These are phyloP conservation scores for Emys orbicularis DNA, from an alignment of 2,797 vertebrate species.

Conservation along the genomic window DNA sequence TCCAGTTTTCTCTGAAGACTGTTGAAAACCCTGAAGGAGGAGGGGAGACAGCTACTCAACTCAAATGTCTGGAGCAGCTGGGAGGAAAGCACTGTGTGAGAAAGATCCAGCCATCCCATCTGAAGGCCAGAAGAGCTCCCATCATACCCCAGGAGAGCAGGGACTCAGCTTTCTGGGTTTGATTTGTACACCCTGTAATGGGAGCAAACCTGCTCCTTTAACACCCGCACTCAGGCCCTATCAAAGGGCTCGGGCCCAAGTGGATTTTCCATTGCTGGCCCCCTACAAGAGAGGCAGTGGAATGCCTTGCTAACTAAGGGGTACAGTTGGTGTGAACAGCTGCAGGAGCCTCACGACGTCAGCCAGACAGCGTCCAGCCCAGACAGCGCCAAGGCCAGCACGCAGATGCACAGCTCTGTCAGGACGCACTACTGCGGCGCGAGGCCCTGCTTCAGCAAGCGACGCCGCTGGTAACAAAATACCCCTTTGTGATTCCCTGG, in stretches of 20 bases:
- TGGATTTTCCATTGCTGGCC: background rate
- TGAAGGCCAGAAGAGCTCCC: background rate
- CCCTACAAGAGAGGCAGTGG: background rate
- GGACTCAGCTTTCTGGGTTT: background rate
- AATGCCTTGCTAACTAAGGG: no score
- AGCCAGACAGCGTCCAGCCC: background rate
- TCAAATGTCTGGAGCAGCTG: background rate
- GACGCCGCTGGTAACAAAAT: slow-evolving; percentile 25
- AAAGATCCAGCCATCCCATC: background rate
- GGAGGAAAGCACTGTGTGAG: background rate
- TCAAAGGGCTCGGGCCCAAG: no score
- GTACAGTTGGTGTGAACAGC: background rate
- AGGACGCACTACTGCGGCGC: fast-evolving
- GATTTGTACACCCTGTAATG: background rate
- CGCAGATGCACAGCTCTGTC: background rate
- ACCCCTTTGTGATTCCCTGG: background rate
- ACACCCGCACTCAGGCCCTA: background rate
- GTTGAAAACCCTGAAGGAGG: fast-evolving
- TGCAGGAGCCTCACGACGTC: background rate
- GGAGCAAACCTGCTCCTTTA: background rate
- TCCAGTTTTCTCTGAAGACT: background rate
- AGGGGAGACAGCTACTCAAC: background rate
- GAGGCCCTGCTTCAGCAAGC: background rate
- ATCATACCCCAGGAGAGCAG: background rate
- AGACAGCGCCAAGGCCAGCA: background rate